Evolutionary conservation across 2,888 invertebrate species (phyloP).

Genomic region (Diabrotica balteata): DNA sequence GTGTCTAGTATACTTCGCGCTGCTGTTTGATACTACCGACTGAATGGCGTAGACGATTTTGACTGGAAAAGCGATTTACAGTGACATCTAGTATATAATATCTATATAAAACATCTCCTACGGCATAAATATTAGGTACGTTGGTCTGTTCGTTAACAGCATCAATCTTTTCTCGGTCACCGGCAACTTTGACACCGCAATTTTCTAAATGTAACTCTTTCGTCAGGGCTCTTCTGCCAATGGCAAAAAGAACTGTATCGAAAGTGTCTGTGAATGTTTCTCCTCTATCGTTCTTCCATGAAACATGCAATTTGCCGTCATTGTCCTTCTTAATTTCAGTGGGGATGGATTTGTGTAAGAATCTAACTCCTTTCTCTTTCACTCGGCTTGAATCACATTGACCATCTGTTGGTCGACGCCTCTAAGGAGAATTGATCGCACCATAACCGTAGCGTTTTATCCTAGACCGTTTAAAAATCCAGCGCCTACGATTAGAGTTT

Average conservation of each 20-base stretch:
- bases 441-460: slow-evolving; percentile 85
- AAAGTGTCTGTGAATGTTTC: slow-evolving; percentile 67
- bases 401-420: slow-evolving; percentile 97
- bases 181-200: slow-evolving; percentile 73
- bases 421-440: slow-evolving; percentile 84
- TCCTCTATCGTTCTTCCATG: slow-evolving; percentile 66
- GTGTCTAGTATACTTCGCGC: too few species aligned
- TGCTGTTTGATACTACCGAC: too few species aligned
- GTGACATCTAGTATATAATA: too few species aligned
- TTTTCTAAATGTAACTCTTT: slow-evolving; percentile 74
- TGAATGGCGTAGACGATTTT: too few species aligned
- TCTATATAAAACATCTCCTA: slow-evolving; percentile 91
- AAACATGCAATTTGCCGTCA: slow-evolving; percentile 73
- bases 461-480: slow-evolving; percentile 91
- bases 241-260: slow-evolving; percentile 88
- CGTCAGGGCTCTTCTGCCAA: slow-evolving; percentile 81
- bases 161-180: slow-evolving; percentile 74
- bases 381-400: slow-evolving; percentile 77
- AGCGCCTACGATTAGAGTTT: slow-evolving; percentile 89
- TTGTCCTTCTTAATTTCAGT: slow-evolving; percentile 73
- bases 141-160: slow-evolving; percentile 84
- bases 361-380: slow-evolving; percentile 79
- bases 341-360: slow-evolving; percentile 74
- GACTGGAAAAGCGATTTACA: too few species aligned
- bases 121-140: slow-evolving; percentile 87